Evolutionary conservation across 2,113 vertebrate species (phyloP).

Genomic region (Actenoides lindsayi): DNA sequence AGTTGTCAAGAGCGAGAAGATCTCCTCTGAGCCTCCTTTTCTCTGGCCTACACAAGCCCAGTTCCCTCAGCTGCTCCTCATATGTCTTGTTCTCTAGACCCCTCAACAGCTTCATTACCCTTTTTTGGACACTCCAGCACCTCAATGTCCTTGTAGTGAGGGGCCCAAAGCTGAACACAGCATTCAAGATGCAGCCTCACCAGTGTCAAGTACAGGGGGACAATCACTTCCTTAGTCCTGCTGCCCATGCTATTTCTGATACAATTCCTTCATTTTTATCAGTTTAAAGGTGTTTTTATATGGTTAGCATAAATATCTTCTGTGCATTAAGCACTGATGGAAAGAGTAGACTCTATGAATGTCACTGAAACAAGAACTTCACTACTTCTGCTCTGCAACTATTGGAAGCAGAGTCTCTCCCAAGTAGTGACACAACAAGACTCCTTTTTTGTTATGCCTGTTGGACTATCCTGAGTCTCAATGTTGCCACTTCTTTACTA

Average conservation of each 20-base stretch:
- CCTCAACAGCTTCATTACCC: not conserved
- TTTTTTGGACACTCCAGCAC: not conserved
- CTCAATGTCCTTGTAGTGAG: not conserved
- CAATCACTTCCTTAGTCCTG: not conserved
- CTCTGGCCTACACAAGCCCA: not conserved
- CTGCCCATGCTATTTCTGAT: not conserved
- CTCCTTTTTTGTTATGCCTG: not conserved
- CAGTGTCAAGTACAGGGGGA: not conserved
- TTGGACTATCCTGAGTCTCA: not conserved
- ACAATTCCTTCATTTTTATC: not conserved
- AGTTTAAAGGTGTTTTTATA: not conserved
- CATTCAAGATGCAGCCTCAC: accelerated
- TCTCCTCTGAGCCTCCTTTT: not conserved
- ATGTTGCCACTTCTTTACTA: not conserved
- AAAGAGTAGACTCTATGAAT: not conserved
- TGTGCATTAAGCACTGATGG: not conserved
- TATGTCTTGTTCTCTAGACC: not conserved
- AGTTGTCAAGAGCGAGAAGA: accelerated
- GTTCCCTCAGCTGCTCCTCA: not conserved
- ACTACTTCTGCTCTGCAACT: not conserved
- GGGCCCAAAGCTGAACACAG: not conserved
- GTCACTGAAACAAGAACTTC: not conserved
- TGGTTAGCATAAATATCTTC: not conserved
- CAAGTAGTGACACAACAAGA: not conserved
- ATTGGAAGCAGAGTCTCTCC: not conserved